Base-by-base conservation (phyloP, 2,797 vertebrate species). In the Thaleichthys pacificus region DNA sequence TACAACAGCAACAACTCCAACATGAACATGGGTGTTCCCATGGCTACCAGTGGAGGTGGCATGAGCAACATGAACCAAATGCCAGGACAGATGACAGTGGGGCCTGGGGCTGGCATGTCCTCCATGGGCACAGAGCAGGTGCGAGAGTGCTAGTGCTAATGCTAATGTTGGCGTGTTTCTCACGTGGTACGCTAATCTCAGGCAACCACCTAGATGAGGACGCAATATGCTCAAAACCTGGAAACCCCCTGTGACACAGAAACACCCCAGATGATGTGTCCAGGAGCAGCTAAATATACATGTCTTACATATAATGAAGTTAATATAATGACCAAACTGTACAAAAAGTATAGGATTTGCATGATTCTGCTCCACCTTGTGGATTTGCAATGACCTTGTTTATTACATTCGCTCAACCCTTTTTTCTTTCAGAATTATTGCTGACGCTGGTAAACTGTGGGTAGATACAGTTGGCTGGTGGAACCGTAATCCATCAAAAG, bases 81-180 rank as follows among this genome's bases (percentile, higher is more conserved):
- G 86, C 54, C 87, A 0, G 94, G 93, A 70, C 96, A 96, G 94
- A 95, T 96, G 91, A 93, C 90, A 89, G 95, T 96, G 94, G 94
- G 92, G 90, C 95, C 94, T 86, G 94, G 93, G 90, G 95, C 94
- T 87, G 94, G 93, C 84, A 91, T 97, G 92, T 92, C 93, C 83
- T 95, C 94, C 89, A 93, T 95, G 93, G 94, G 93, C 92, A 89
- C 93, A 61, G 97, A 98, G 88, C 96, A 97, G 96, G 97, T 98
- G 83, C 93, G 91, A 70, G 35, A 38, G n/a, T 2, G 51, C 51
- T 56, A n/a, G 3, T 15, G 51, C 51, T 60, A 24, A 60, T n/a
- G 14, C 30, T 70, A 26, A 54, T 56, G 58, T 26, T 22, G 19
- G 56, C 7, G 4, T 24, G 57, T 24, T 21, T 21, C 54, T 19